Conservation (phyloP, 2,888 invertebrate genomes). For the Hemistola chrysoprasaria region DNA sequence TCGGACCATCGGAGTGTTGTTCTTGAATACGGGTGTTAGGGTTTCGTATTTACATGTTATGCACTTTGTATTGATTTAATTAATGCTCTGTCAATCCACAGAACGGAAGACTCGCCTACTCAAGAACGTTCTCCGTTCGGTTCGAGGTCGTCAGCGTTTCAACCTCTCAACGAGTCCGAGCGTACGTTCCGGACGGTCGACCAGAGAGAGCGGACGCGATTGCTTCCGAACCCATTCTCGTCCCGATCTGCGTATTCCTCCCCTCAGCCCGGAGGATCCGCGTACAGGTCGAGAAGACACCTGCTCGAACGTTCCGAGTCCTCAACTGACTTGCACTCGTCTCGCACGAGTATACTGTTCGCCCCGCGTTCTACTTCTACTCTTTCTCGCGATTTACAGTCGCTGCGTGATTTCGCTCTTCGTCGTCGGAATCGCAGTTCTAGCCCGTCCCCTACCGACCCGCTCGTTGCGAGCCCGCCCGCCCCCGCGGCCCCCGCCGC, state of each 20-base stretch:
- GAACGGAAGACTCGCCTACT: conserved; percentile 46
- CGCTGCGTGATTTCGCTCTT: conserved; percentile 6
- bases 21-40: no score
- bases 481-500: conserved; percentile 27
- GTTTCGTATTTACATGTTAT: no score
- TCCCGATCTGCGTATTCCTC: conserved; percentile 36
- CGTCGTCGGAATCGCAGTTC: conserved; percentile 15
- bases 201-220: conserved; percentile 53
- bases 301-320: conserved; percentile 28
- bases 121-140: conserved; percentile 58
- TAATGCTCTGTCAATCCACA: no score
- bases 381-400: conserved; percentile 2
- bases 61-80: no score
- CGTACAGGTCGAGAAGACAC: conserved; percentile 40
- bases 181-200: conserved; percentile 55
- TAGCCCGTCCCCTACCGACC: conserved; percentile 15
- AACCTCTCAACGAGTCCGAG: conserved; percentile 56
- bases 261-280: conserved; percentile 14
- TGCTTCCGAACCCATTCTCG: conserved; percentile 70
- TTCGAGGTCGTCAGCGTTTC: conserved; percentile 68
- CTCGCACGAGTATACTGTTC: conserved; percentile 68
- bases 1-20: no score
- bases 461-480: conserved; percentile 25
- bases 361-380: conserved; percentile 32
- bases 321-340: conserved; percentile 25